phyloP scores from a whole-genome alignment of 2,113 vertebrate genomes.

The Naja naja region DNA sequence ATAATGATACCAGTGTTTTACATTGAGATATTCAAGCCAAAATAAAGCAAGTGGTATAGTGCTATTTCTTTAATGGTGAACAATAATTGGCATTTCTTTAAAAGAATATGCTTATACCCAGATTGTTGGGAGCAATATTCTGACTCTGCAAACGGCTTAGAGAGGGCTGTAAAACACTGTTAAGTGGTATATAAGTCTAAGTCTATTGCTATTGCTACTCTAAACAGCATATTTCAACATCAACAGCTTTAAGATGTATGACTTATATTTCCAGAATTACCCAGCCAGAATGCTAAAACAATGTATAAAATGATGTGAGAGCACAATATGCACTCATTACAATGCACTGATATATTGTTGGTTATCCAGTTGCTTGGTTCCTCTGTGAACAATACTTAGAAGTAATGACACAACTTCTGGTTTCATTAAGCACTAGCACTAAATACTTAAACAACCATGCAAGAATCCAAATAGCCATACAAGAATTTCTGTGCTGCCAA shows the following conservation, averaged over 20 bases:
- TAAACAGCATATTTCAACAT: not conserved
- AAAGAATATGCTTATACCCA: not conserved
- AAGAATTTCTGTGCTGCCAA: not conserved
- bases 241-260: not conserved
- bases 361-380: not conserved
- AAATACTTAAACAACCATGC: not conserved
- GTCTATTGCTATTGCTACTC: no score
- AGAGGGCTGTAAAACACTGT: no score
- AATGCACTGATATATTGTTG: not conserved
- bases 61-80: not conserved
- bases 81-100: not conserved
- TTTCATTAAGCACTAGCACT: not conserved
- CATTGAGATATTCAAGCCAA: not conserved
- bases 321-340: not conserved
- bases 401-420: not conserved
- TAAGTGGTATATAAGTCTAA: no score
- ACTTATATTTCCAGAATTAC: not conserved
- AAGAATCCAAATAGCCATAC: not conserved
- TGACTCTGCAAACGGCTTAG: no score
- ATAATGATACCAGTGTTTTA: not conserved
- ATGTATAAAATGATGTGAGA: not conserved
- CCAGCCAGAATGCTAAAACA: not conserved
- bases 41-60: not conserved
- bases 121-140: no score
- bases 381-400: not conserved